These are phyloP conservation scores for Epinotia bilunana DNA, from an alignment of 2,888 invertebrate species.

Conservation along the genomic window DNA sequence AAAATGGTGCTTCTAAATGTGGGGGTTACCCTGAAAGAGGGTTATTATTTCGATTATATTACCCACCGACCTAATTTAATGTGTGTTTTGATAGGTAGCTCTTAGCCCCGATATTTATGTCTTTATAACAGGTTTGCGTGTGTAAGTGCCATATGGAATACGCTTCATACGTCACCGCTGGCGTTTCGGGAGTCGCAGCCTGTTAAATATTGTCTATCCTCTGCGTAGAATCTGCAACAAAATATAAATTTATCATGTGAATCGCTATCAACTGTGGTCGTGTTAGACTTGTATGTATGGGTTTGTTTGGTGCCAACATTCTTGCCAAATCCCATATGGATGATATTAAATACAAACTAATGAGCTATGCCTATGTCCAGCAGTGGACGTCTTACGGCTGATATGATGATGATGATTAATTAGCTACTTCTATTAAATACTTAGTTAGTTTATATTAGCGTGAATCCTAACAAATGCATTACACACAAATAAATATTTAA, in stretches of 20 bases:
- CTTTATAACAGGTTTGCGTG: slow-evolving; percentile 79
- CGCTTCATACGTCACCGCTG: slow-evolving; percentile 64
- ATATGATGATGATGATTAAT: no score
- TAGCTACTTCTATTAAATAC: background rate
- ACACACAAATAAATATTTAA: background rate
- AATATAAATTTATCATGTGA: slow-evolving; percentile 19
- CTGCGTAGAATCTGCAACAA: slow-evolving; percentile 40
- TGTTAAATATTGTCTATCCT: slow-evolving; percentile 27
- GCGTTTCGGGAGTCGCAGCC: slow-evolving; percentile 37
- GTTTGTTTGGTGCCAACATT: background rate
- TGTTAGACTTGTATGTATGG: background rate
- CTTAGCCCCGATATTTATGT: slow-evolving; percentile 66
- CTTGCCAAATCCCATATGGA: background rate
- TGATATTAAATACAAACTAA: slow-evolving; percentile 20
- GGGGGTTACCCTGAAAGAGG: slow-evolving; percentile 16
- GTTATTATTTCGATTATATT: slow-evolving; percentile 38
- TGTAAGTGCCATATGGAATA: slow-evolving; percentile 62
- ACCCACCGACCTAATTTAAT: slow-evolving; percentile 65
- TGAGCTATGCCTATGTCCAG: no score
- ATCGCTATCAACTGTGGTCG: slow-evolving; percentile 24
- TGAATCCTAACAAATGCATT: background rate
- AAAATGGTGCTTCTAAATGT: slow-evolving; percentile 15
- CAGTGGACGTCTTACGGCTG: no score
- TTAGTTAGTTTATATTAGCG: background rate
- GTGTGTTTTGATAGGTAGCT: slow-evolving; percentile 58